phyloP scores from a whole-genome alignment of 2,888 invertebrate species.

The Portevinia maculata region DNA sequence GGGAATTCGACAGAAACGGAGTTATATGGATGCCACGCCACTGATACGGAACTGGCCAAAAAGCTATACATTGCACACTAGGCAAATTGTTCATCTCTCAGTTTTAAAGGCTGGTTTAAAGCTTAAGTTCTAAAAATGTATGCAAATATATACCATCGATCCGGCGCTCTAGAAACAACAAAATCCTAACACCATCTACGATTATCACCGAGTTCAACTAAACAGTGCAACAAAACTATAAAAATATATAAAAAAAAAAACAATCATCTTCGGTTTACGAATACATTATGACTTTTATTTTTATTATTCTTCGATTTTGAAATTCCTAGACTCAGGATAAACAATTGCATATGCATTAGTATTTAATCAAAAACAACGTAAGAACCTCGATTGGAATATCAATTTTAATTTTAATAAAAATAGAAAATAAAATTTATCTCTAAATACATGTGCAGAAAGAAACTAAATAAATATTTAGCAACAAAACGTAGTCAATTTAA shows the following conservation, averaged over 20 bases:
- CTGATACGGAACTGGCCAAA: too few relatives aligned
- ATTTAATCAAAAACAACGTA: constrained; percentile 30
- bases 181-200: background rate
- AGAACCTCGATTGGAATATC: constrained; percentile 16
- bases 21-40: too few relatives aligned
- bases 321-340: constrained; percentile 46
- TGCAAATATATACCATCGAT: too few relatives aligned
- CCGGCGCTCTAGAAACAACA: too few relatives aligned
- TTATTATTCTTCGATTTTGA: too few relatives aligned
- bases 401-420: constrained; percentile 22
- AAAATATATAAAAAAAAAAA: background rate
- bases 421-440: too few relatives aligned
- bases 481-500: constrained; percentile 4
- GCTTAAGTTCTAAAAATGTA: too few relatives aligned
- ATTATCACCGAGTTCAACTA: background rate
- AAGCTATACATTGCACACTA: too few relatives aligned
- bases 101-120: too few relatives aligned
- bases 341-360: constrained; percentile 26
- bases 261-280: background rate
- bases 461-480: background rate
- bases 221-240: background rate
- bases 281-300: constrained; percentile 20
- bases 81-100: too few relatives aligned
- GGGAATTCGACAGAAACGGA: too few relatives aligned
- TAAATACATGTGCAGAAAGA: constrained; percentile 44